phyloP scores from a whole-genome alignment of 2,888 invertebrate species.

The Bimastos eiseni region DNA sequence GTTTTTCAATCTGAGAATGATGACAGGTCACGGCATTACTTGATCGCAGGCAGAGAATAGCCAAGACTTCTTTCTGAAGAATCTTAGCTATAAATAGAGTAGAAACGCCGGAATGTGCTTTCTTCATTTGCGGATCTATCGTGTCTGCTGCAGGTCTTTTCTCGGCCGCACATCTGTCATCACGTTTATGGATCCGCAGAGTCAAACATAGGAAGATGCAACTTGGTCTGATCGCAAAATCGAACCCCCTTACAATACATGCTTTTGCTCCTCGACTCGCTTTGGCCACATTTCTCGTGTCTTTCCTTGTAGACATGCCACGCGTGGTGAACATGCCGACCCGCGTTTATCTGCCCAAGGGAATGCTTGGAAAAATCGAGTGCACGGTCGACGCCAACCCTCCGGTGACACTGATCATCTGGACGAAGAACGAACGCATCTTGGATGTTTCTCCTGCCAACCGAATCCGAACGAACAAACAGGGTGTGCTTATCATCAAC shows the following conservation, averaged over 20 bases:
- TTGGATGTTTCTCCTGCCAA: constrained; percentile 32
- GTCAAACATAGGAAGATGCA: constrained; percentile 19
- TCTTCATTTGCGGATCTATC: background rate
- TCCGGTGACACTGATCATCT: constrained; percentile 89
- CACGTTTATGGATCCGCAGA: background rate
- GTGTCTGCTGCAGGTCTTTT: background rate
- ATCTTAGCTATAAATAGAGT: background rate
- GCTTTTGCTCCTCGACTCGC: constrained; percentile 8
- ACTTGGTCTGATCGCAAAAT: background rate
- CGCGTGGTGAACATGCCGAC: constrained; percentile 93
- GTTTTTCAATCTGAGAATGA: background rate
- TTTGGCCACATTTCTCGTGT: constrained; percentile 17
- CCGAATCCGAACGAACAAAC: constrained; percentile 36
- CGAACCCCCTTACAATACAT: background rate
- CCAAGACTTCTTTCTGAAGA: background rate
- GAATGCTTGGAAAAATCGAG: constrained; percentile 81
- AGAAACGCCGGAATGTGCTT: background rate
- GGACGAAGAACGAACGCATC: constrained; percentile 90
- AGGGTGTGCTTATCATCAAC: constrained; percentile 42
- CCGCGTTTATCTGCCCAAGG: constrained; percentile 89
- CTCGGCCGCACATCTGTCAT: background rate
- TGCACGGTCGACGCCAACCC: constrained; percentile 97
- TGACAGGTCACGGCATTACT: background rate
- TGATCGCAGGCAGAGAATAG: background rate
- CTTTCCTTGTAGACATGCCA: constrained; percentile 78